These are phyloP conservation scores for Orientallactaga bullata DNA, from an alignment of 2,113 vertebrate genomes.

Conservation along the genomic window DNA sequence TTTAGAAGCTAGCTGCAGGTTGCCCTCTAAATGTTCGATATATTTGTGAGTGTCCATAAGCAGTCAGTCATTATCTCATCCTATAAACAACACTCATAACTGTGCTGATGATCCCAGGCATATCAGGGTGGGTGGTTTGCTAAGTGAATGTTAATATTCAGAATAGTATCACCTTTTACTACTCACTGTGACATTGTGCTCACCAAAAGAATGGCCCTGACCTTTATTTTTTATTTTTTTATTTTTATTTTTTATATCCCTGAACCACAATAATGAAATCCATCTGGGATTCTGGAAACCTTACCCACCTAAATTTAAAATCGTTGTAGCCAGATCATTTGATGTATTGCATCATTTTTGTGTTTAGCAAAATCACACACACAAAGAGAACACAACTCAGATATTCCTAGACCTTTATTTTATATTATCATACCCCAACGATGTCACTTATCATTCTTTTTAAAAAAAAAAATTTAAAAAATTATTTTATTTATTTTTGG, in stretches of 20 bases:
- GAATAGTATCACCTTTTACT: background rate
- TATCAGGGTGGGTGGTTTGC: background rate
- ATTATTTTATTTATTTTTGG: no score
- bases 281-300: background rate
- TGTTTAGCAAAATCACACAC: constrained; percentile 50
- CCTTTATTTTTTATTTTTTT: no score
- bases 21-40: constrained; percentile 9
- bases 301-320: background rate
- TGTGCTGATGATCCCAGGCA: background rate
- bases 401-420: background rate
- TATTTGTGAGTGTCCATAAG: background rate
- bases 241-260: constrained; percentile 1
- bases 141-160: background rate
- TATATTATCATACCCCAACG: constrained; percentile 7
- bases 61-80: background rate
- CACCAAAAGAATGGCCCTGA: background rate
- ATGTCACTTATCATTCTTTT: constrained; percentile 37
- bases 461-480: no score
- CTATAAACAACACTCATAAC: background rate
- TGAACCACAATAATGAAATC: constrained; percentile 27
- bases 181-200: background rate
- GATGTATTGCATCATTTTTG: background rate
- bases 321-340: background rate
- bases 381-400: background rate
- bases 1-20: background rate